Evolutionary conservation across 2,797 vertebrate genomes (phyloP), one percentile per base, ranked within the genome.

Genomic region (Orientallactaga sibirica): DNA sequence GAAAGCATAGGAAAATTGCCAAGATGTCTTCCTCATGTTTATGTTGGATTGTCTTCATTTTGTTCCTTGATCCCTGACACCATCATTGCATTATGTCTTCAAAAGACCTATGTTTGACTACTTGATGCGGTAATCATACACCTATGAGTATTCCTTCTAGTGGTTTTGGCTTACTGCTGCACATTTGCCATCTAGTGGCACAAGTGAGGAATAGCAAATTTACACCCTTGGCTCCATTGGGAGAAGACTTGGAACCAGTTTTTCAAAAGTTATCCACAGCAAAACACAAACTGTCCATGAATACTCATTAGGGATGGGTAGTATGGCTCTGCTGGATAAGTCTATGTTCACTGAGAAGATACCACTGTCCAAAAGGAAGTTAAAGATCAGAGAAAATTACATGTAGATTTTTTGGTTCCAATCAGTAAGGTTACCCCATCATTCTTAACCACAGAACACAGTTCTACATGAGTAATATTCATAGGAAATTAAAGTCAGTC

Each of bases 141-240:
- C 48, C 0, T 66, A 70, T 80, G 89, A 85, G 67, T 88, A 91
- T 71, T 86, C 29, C 61, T 81, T 73, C 7, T 18, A 4, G 83
- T 55, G 37, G 48, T 83, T 83, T 88, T 62, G 79, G 48, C 74
- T 95, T 94, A 70, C 71, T 93, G 90, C 85, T 95, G 78, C 75
- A 92, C 55, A 96, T 92, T 96, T 94, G 93, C 94, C 96, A 97
- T 96, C 94, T 97, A 95, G 95, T 92, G 94, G 93, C 7, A 75
- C 67, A 90, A 73, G 12, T 88, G 29, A 14, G 74, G 87, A 94
- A 96, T 76, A 90, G 71, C 81, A 90, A 67, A 94, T n/a, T 94
- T 92, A 91, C n/a, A 76, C 78, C 68, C 58, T 87, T 3, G 55
- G 55, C 33, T 93, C 55, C 19, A 29, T 9, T 66, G 33, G 52